Base-by-base conservation (phyloP, 2,888 invertebrate genomes). In the Augiades crinisus region DNA sequence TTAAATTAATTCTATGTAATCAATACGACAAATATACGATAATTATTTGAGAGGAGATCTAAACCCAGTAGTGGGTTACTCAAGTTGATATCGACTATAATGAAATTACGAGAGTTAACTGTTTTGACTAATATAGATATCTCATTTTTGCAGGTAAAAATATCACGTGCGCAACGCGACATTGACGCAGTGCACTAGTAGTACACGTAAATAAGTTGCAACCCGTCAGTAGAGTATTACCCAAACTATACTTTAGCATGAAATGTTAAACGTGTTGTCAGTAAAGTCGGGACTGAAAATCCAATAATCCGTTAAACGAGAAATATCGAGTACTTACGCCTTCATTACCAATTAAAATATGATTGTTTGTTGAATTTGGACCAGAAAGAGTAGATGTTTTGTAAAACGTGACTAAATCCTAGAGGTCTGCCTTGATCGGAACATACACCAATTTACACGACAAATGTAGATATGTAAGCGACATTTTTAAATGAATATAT, bases 141-240 rank as follows among this genome's bases (percentile, higher is more conserved):
- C 38, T 19, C 44, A 31, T 33, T 57, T 57, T 75, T 76, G 7
- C 78, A 89, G 88, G 95, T 98, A 53, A 99, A 98, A 91, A 97
- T 96, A 80, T 99, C 98, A 30, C 93, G 97, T 67, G 98, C 98
- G 49, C 98, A 99, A 86, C 93, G 98, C 62, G 97, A 98, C 79
- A 98, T 98, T 76, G 98, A 98, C 81, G 92, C 92, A 60, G 92
- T 92, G 63, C 92, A 43, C 77, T 92, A 60, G 52, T 27, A 33
- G 31, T 27, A 17, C 8, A n/a, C 33, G 12, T 10, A 16, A 30
- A 21, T 24, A 2, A 44, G n/a, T 13, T 33, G 12, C 36, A 7
- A 31, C 10, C 37, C 31, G 22, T 31, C 43, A 13, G 13, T 44
- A 44, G n/a, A n/a, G 37, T 21, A 21, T 10, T 17, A 17, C 8